These are phyloP conservation scores for Tribolium madens DNA, from an alignment of 1,140 invertebrate genomes.

Conservation along the genomic window DNA sequence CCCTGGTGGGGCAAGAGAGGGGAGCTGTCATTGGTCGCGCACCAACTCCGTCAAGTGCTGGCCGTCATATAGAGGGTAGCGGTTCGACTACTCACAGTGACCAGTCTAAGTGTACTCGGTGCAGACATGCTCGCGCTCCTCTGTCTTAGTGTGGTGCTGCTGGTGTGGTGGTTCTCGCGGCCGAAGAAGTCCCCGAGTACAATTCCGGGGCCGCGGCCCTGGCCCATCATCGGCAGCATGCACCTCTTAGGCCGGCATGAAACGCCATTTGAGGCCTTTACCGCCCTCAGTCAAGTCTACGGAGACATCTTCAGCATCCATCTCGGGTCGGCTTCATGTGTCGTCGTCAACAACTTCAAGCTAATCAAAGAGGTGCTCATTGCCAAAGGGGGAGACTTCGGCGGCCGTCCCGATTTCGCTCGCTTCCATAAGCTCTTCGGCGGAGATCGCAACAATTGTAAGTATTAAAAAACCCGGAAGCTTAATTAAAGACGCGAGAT, in stretches of 20 bases:
- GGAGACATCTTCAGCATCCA: constrained; percentile 82
- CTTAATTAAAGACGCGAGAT: background rate
- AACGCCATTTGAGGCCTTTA: constrained; percentile 81
- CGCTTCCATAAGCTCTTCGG: constrained; percentile 81
- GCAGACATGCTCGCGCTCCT: constrained; percentile 61
- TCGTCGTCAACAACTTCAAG: constrained; percentile 82
- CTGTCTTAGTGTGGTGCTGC: constrained; percentile 58
- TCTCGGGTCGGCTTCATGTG: constrained; percentile 77
- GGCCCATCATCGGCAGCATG: constrained; percentile 80
- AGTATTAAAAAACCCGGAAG: constrained; percentile 66
- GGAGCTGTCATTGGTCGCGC: constrained; percentile 57
- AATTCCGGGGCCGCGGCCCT: constrained; percentile 74
- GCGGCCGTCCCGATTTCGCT: constrained; percentile 83
- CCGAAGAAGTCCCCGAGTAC: constrained; percentile 54
- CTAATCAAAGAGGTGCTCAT: constrained; percentile 84
- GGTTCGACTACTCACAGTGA: constrained; percentile 61
- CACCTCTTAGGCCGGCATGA: constrained; percentile 74
- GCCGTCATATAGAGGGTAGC: constrained; percentile 64
- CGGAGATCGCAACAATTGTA: constrained; percentile 82
- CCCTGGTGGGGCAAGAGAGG: constrained; percentile 57
- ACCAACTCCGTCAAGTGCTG: constrained; percentile 56
- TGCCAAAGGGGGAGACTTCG: constrained; percentile 83
- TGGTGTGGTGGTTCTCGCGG: constrained; percentile 57
- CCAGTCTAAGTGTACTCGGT: constrained; percentile 55
- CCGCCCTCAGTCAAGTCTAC: constrained; percentile 75